Percentiles rank a stretch among this genome's conserved stretches.
phyloP scores from a whole-genome alignment of 2,113 vertebrate species.

The Mystacornis crossleyi region DNA sequence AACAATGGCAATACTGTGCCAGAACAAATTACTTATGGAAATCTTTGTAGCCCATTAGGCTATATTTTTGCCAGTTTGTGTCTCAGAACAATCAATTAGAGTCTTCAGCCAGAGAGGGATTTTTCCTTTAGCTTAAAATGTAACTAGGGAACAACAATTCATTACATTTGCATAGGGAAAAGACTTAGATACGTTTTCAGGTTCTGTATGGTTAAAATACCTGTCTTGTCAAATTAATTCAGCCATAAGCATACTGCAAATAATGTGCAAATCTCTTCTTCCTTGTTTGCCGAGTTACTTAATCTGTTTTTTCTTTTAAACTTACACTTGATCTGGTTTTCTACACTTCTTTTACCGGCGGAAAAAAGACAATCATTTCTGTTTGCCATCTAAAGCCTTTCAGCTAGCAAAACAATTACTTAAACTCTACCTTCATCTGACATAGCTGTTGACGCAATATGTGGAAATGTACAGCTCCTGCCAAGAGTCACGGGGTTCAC shows the following conservation, averaged over 20 bases:
- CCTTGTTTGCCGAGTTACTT: conserved; percentile 23
- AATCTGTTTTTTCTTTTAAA: conserved; percentile 10
- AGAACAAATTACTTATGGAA: conserved; percentile 1
- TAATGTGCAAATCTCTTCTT: background rate
- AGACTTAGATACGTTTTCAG: background rate
- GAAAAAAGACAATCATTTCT: conserved; percentile 16
- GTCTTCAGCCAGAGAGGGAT: background rate
- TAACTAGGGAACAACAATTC: background rate
- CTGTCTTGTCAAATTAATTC: background rate
- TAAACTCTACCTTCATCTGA: background rate
- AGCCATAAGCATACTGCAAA: background rate
- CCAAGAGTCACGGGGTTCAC: background rate
- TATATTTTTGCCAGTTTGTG: background rate
- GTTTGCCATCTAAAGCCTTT: background rate
- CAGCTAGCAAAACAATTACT: background rate
- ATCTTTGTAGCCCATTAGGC: background rate
- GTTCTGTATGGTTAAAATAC: background rate
- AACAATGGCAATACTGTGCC: background rate
- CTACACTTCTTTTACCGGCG: background rate
- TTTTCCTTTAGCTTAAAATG: conserved; percentile 14
- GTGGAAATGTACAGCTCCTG: background rate
- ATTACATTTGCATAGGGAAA: background rate
- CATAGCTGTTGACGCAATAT: background rate
- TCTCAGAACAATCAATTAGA: background rate
- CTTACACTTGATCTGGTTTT: background rate